Evolutionary conservation across 2,113 vertebrate genomes (phyloP).

Genomic region (Daboia siamensis): DNA sequence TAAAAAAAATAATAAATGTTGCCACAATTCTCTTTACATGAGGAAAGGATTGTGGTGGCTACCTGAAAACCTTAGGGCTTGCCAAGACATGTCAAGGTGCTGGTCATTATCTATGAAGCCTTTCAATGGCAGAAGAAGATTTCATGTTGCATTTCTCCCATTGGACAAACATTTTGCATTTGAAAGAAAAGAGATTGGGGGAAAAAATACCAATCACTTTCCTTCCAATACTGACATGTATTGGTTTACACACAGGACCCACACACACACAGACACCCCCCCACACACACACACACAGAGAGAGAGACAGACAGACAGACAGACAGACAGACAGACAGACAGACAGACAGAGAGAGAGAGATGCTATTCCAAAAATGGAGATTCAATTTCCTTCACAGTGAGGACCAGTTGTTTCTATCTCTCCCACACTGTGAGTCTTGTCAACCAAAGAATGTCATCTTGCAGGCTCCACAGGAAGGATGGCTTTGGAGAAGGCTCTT

Average conservation of each 20-base stretch:
- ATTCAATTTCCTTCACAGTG: neutral
- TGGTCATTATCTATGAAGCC: neutral
- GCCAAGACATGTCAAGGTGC: neutral
- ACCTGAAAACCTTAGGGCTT: neutral
- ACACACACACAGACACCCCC: too few relatives aligned
- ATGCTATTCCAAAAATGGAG: neutral
- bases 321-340: too few relatives aligned
- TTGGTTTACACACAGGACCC: neutral
- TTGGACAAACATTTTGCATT: neutral
- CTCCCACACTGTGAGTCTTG: neutral
- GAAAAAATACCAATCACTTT: neutral
- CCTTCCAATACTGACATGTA: neutral
- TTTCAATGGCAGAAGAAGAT: neutral
- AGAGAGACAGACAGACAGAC: too few relatives aligned
- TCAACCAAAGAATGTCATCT: neutral
- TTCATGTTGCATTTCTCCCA: neutral
- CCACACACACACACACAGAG: neutral
- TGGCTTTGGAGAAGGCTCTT: neutral
- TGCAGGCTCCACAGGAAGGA: neutral
- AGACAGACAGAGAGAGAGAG: too few relatives aligned
- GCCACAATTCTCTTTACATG: neutral
- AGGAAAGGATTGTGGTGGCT: neutral
- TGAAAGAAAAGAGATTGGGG: neutral
- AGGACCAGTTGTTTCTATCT: neutral
- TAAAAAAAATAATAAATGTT: too few relatives aligned